A percentile compares a stretch with the other conserved stretches of the same genome.
phyloP scores from a whole-genome alignment of 2,113 vertebrate genomes.

The Andinoacara biseriatus region DNA sequence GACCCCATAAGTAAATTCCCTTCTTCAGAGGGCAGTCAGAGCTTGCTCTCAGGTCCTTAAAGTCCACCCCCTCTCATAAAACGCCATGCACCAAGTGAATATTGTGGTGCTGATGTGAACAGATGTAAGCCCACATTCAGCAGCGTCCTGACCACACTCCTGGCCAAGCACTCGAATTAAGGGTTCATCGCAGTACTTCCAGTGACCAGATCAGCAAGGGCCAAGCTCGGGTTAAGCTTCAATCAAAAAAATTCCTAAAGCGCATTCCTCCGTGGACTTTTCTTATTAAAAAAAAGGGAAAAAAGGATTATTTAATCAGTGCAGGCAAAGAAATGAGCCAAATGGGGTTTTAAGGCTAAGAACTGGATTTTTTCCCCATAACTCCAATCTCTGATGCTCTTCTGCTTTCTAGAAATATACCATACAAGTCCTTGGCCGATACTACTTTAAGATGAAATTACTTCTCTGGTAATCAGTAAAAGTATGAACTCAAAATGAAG shows the following conservation, averaged over 20 bases:
- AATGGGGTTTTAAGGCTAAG: slow-evolving; percentile 59
- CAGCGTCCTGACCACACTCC: slow-evolving; percentile 13
- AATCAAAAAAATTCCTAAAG: slow-evolving; percentile 70
- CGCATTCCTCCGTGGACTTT: slow-evolving; percentile 46
- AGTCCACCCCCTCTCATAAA: neutral
- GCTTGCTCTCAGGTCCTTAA: slow-evolving; percentile 4
- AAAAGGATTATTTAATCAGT: slow-evolving; percentile 69
- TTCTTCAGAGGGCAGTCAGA: slow-evolving; percentile 24
- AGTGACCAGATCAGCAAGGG: slow-evolving; percentile 59
- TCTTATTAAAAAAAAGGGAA: neutral
- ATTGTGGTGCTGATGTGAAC: slow-evolving; percentile 2
- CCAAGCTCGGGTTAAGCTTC: slow-evolving; percentile 57
- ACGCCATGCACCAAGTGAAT: neutral
- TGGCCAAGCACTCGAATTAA: slow-evolving; percentile 50
- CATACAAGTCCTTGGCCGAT: neutral
- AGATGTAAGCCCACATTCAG: slow-evolving; percentile 44
- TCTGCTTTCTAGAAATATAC: neutral
- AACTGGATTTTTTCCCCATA: slow-evolving; percentile 1
- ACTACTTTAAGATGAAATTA: neutral
- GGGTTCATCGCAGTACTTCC: slow-evolving; percentile 44
- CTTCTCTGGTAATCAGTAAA: neutral
- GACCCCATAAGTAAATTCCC: neutral
- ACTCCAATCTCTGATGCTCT: neutral
- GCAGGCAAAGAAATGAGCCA: slow-evolving; percentile 47
- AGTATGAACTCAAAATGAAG: neutral